Percentiles rank a stretch among this genome's conserved stretches.
Evolutionary conservation across 64 coral and sea anemone species (phyloP).

Genomic region (Orbicella faveolata): DNA sequence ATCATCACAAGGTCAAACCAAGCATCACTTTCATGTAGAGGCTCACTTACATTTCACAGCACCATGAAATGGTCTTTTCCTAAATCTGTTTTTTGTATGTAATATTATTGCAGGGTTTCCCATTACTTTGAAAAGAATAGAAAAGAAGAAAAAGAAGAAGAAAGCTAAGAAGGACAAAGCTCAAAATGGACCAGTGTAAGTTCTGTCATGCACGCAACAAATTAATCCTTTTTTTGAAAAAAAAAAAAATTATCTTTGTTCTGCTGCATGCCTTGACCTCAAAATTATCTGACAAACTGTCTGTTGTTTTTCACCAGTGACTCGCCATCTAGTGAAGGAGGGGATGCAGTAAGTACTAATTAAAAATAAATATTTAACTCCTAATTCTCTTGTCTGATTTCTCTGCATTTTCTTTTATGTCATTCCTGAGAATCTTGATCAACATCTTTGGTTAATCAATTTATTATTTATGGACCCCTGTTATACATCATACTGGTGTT

Average conservation of each 20-base stretch:
- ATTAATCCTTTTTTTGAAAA: too few species aligned
- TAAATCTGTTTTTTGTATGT: background rate
- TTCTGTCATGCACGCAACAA: background rate
- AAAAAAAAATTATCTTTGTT: too few species aligned
- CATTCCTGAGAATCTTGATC: background rate
- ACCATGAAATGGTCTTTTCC: too few species aligned
- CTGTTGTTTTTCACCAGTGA: slow-evolving; percentile 41
- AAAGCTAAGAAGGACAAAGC: slow-evolving; percentile 57
- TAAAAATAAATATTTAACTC: background rate
- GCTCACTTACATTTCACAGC: too few species aligned
- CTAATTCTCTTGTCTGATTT: background rate
- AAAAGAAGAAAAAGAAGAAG: slow-evolving; percentile 78
- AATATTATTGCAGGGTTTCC: slow-evolving; percentile 31
- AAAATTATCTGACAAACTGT: background rate
- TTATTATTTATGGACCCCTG: too few species aligned
- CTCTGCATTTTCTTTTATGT: too few species aligned
- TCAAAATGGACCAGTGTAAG: slow-evolving; percentile 77
- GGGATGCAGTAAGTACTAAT: slow-evolving; percentile 38
- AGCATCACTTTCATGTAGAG: too few species aligned
- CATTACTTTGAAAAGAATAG: slow-evolving; percentile 64
- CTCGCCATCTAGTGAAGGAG: slow-evolving; percentile 64
- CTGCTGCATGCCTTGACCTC: too few species aligned
- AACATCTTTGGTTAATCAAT: too few species aligned
- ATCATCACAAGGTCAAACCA: too few species aligned
- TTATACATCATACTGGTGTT: too few species aligned